Percentiles rank a stretch among this genome's conserved stretches.
phyloP scores from a whole-genome alignment of 2,888 invertebrate species.

The Tholera decimalis region DNA sequence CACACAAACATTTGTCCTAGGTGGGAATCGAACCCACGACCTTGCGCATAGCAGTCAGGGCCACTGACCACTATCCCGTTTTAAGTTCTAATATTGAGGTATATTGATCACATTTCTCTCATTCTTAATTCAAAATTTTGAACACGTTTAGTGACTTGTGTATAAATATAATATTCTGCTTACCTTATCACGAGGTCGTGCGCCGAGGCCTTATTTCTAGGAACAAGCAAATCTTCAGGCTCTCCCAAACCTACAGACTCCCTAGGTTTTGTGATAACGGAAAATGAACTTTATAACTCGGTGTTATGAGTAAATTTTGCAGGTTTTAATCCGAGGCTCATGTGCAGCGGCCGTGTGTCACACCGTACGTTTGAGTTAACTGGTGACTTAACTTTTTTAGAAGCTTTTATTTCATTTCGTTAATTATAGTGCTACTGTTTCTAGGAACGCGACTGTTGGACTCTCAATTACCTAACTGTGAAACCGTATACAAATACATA shows the following conservation, averaged over 20 bases:
- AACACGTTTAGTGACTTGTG: slow-evolving; percentile 54
- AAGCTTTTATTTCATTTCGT: too few relatives aligned
- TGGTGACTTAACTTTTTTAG: too few relatives aligned
- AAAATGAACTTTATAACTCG: slow-evolving; percentile 27
- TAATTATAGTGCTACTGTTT: neutral
- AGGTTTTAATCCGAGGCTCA: neutral
- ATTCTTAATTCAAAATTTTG: slow-evolving; percentile 51
- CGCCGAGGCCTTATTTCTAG: slow-evolving; percentile 71
- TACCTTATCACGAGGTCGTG: slow-evolving; percentile 69
- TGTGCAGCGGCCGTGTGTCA: slow-evolving; percentile 54
- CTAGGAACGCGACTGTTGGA: neutral
- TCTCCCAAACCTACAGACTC: slow-evolving; percentile 47
- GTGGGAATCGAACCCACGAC: too few relatives aligned
- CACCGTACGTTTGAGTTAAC: slow-evolving; percentile 60
- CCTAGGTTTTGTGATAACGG: neutral
- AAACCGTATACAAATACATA: too few relatives aligned
- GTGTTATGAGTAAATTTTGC: slow-evolving; percentile 28
- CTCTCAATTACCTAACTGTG: too few relatives aligned
- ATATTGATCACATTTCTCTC: neutral
- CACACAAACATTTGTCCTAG: too few relatives aligned
- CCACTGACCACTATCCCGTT: too few relatives aligned
- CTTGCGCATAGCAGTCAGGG: too few relatives aligned
- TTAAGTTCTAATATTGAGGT: too few relatives aligned
- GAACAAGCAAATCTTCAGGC: slow-evolving; percentile 73
- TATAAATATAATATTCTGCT: slow-evolving; percentile 60